These are phyloP conservation scores for Taenioides sp. DNA, from an alignment of 2,797 vertebrate genomes.

Conservation along the genomic window DNA sequence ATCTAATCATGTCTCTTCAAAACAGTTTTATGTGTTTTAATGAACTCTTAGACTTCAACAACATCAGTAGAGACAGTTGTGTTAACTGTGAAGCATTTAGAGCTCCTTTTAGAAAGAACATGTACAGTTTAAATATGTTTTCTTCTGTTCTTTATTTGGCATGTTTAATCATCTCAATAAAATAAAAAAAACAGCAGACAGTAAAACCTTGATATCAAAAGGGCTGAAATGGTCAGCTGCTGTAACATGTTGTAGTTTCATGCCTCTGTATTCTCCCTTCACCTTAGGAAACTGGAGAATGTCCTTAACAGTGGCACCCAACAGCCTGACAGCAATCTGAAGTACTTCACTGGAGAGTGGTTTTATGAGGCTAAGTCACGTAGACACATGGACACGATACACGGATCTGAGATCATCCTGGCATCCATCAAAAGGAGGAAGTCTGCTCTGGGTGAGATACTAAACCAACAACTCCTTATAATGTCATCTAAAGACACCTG, in stretches of 20 bases:
- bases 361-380: constrained; percentile 94
- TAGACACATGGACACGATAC: constrained; percentile 90
- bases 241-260: background rate
- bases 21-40: background rate
- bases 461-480: background rate
- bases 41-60: background rate
- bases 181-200: background rate
- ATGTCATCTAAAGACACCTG: background rate
- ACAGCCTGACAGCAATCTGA: constrained; percentile 78
- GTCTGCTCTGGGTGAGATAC: constrained; percentile 72
- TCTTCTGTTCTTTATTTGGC: background rate
- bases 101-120: background rate
- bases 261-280: constrained; percentile 21
- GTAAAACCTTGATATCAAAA: background rate
- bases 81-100: background rate
- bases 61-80: background rate
- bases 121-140: background rate
- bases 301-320: constrained; percentile 52
- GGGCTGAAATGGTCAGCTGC: background rate
- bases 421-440: constrained; percentile 89
- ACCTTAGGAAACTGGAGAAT: constrained; percentile 83
- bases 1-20: background rate
- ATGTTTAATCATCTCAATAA: background rate
- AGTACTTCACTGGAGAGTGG: constrained; percentile 95
- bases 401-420: constrained; percentile 92